Percentiles rank a stretch among this genome's conserved stretches.
Evolutionary conservation across 2,888 invertebrate genomes (phyloP).

Genomic region (Synergus gifuensis): DNA sequence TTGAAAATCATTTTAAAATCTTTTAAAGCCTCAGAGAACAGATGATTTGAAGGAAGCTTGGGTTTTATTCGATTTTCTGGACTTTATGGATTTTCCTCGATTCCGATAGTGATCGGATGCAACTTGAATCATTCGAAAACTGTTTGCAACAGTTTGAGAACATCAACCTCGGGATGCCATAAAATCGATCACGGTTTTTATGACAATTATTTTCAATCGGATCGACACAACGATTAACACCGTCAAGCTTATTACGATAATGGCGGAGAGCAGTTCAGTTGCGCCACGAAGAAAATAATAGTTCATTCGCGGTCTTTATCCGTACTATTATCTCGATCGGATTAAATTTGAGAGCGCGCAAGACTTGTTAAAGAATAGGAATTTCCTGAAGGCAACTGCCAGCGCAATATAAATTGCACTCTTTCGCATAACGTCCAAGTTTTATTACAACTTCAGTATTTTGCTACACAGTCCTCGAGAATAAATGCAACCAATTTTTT

Average conservation of each 20-base stretch:
- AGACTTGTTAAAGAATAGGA: conserved; percentile 23
- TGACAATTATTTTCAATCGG: conserved; percentile 23
- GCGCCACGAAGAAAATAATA: conserved; percentile 31
- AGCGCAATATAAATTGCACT: conserved; percentile 11
- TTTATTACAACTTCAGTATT: conserved; percentile 5
- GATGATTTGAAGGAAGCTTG: no score
- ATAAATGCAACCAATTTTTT: conserved; percentile 7
- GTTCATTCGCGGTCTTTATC: conserved; percentile 12
- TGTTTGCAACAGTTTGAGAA: not conserved
- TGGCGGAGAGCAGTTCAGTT: not conserved
- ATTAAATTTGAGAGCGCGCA: conserved; percentile 30
- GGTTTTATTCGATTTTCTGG: no score
- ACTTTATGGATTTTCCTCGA: no score
- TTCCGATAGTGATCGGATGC: no score
- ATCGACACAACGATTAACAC: conserved; percentile 22
- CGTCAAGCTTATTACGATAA: conserved; percentile 26
- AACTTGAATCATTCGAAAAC: not conserved
- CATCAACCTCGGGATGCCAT: not conserved
- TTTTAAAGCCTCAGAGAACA: no score
- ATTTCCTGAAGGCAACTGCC: conserved; percentile 22
- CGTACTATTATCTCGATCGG: conserved; percentile 27
- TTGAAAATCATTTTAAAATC: no score
- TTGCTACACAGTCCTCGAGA: conserved; percentile 9
- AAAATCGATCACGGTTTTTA: conserved; percentile 12
- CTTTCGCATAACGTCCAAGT: conserved; percentile 22